A percentile compares a stretch with the other conserved stretches of the same genome.
Conservation (phyloP, 1,140 invertebrate genomes). For the Formica selysi region DNA sequence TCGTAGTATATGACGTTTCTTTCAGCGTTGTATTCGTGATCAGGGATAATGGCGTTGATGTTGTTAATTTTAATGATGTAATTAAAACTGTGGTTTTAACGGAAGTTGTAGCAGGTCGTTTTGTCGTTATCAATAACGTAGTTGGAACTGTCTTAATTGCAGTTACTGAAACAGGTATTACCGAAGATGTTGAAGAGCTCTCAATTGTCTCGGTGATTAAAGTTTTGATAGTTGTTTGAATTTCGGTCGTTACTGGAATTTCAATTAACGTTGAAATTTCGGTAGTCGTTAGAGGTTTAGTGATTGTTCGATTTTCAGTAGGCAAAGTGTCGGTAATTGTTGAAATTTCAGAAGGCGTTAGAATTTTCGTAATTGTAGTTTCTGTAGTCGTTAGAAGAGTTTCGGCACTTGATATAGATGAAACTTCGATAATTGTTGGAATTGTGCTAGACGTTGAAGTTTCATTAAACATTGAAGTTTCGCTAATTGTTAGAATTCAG, state of each 20-base stretch:
- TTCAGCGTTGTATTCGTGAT: background rate
- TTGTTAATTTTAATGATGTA: background rate
- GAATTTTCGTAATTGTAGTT: background rate
- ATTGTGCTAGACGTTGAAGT: background rate
- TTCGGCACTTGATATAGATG: too few species aligned
- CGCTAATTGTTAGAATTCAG: background rate
- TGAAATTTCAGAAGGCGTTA: background rate
- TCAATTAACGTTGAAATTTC: conserved; percentile 1
- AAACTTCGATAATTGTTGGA: background rate
- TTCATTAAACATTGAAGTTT: background rate
- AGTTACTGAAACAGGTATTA: background rate
- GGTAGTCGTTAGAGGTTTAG: background rate
- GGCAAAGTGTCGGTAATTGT: background rate
- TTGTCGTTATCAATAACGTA: background rate
- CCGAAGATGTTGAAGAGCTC: background rate
- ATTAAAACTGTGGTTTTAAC: background rate
- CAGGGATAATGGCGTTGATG: background rate
- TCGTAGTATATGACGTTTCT: conserved; percentile 7
- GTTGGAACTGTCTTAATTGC: background rate
- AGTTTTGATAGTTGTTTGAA: background rate
- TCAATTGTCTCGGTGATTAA: background rate
- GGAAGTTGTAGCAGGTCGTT: background rate
- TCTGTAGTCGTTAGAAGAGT: background rate
- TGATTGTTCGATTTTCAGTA: background rate
- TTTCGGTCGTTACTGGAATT: background rate